These are phyloP conservation scores for Heliocidaris erythrogramma DNA, from an alignment of 35 echinoderm and acorn worm species.

Conservation along the genomic window DNA sequence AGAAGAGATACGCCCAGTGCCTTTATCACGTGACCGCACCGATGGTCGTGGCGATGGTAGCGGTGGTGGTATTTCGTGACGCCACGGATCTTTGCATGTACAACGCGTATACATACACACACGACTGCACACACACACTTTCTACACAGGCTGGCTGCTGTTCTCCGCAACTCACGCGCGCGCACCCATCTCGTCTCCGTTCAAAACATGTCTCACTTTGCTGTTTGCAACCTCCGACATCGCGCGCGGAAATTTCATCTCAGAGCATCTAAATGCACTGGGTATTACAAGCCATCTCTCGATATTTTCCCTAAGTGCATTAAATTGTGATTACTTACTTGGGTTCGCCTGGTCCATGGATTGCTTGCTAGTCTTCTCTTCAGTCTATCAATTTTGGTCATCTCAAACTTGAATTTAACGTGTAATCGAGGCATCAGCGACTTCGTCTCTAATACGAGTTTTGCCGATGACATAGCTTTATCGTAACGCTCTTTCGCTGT, in stretches of 20 bases:
- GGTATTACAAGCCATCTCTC: constrained; percentile 69
- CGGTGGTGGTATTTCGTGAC: constrained; percentile 29
- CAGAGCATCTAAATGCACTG: constrained; percentile 52
- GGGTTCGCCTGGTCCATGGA: not conserved
- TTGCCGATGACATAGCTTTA: not conserved
- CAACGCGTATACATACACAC: not conserved
- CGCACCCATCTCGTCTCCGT: constrained; percentile 1
- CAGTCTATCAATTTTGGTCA: not conserved
- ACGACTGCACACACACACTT: not conserved
- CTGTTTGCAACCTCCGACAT: constrained; percentile 3
- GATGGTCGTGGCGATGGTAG: not conserved
- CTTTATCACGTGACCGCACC: constrained; percentile 46
- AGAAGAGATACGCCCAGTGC: constrained; percentile 38
- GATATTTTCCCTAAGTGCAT: constrained; percentile 72
- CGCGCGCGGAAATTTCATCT: constrained; percentile 61
- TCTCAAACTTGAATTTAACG: not conserved
- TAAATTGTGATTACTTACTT: constrained; percentile 83
- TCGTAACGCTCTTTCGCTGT: not conserved
- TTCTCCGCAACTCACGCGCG: not conserved
- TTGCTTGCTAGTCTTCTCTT: constrained; percentile 8
- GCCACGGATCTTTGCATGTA: constrained; percentile 25
- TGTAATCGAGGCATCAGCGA: not conserved
- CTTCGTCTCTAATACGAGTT: not conserved
- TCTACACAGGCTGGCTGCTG: not conserved
- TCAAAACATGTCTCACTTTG: constrained; percentile 45